These are phyloP conservation scores for Cassiopea andromeda DNA, from an alignment of 30 jellyfish, hydroid and myxozoan species.

Conservation along the genomic window DNA sequence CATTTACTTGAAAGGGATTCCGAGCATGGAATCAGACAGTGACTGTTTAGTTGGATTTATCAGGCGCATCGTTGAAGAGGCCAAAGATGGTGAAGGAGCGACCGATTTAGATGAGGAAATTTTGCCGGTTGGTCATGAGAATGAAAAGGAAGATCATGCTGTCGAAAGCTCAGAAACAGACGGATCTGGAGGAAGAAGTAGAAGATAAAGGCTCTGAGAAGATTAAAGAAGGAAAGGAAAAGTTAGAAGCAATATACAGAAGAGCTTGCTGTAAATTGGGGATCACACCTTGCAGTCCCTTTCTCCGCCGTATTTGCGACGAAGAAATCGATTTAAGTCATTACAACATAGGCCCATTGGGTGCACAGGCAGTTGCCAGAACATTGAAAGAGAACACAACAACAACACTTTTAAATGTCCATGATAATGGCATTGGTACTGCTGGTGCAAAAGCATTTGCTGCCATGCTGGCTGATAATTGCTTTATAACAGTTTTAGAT, in stretches of 20 bases:
- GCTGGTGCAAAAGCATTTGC: slow-evolving; percentile 72
- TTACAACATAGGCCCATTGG: slow-evolving; percentile 70
- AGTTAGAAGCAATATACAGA: slow-evolving; percentile 38
- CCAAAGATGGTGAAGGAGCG: neutral
- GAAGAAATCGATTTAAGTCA: slow-evolving; percentile 70
- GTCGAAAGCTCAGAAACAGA: slow-evolving; percentile 30
- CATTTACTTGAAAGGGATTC: neutral
- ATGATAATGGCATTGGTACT: slow-evolving; percentile 66
- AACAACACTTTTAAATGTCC: slow-evolving; percentile 29
- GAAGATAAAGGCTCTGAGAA: neutral
- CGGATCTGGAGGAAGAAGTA: slow-evolving; percentile 66
- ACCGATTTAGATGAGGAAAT: neutral
- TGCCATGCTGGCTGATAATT: slow-evolving; percentile 22
- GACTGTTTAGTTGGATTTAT: slow-evolving; percentile 44
- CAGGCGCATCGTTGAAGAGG: neutral
- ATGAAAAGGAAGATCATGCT: neutral
- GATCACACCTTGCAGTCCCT: slow-evolving; percentile 54
- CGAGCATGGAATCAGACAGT: neutral
- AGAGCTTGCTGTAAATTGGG: slow-evolving; percentile 39
- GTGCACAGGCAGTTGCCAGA: slow-evolving; percentile 63
- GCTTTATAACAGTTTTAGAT: slow-evolving; percentile 53
- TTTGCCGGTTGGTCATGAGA: neutral
- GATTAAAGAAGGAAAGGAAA: neutral
- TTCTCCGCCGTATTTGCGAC: slow-evolving; percentile 50
- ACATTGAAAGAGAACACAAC: slow-evolving; percentile 39